Evolutionary conservation across 2,888 invertebrate genomes (phyloP), one percentile per base, ranked within the genome.

Genomic region (Lasioglossum calceatum): DNA sequence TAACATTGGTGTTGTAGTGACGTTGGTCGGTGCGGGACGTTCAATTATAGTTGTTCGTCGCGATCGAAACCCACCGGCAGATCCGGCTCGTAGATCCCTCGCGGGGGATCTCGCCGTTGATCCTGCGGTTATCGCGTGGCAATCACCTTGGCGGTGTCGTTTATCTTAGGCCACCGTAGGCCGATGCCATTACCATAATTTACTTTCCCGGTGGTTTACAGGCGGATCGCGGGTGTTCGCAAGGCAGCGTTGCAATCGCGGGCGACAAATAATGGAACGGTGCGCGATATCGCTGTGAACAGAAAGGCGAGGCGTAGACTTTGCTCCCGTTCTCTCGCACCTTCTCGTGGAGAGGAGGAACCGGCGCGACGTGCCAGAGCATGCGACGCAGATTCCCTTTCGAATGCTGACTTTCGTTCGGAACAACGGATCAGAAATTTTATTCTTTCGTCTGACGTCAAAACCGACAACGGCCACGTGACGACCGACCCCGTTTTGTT

Each of bases 231-330:
- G 67, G 36, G 23, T 19, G 32, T 58, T 58, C 39, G 8, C 42
- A 32, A 54, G 64, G 47, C 10, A 44, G 14, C n/a, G 39, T 39
- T 54, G n/a, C 58, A 75, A 42, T 54, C 44, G 32, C 72, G 23
- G 27, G 1, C 47, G 47, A 44, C 44, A 47, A 73, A 73, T 73
- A 73, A 73, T 44, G 72, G 72, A 47, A 73, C 47, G 47, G 72
- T 16, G 72, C 72, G 72, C 71, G 71, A 72, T 72, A 72, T 44
- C 71, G 44, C 39, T 14, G 54, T 54, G 54, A 54, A 54, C 54
- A 54, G 54, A 54, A 14, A 72, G 72, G 44, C 72, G 72, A 44
- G 47, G 19, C 47, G 72, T 73, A 73, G 72, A 73, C 72, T 73
- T 73, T 73, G 72, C 44, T 73, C 72, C 72, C 44, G 47, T 73